Conservation (phyloP, 1,140 invertebrate species). For the Diorhabda carinulata region DNA sequence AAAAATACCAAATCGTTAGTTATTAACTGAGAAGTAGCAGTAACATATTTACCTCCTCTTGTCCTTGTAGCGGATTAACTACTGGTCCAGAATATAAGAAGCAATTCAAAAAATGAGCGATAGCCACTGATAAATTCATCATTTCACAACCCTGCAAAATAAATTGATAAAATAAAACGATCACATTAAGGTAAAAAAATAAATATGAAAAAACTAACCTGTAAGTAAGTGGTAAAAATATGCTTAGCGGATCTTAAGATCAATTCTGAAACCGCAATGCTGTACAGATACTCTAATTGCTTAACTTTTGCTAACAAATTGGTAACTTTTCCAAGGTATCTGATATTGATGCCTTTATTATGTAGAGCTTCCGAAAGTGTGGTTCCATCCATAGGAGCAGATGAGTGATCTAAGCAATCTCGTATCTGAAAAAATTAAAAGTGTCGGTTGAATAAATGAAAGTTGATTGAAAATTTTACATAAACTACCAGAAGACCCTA, state of each 20-base stretch:
- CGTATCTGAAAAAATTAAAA: conserved; percentile 61
- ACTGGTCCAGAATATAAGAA: conserved; percentile 72
- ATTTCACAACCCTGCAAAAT: conserved; percentile 68
- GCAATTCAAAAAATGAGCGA: conserved; percentile 95
- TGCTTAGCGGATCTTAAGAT: conserved; percentile 88
- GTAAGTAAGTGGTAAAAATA: conserved; percentile 87
- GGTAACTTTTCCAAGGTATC: conserved; percentile 90
- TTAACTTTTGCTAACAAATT: conserved; percentile 73
- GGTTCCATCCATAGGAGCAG: conserved; percentile 90
- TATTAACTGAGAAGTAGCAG: neutral
- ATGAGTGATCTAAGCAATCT: conserved; percentile 87
- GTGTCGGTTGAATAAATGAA: no score
- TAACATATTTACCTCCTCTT: conserved; percentile 60
- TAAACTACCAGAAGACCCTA: no score
- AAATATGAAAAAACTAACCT: conserved; percentile 51
- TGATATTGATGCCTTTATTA: conserved; percentile 91
- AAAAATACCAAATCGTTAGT: conserved; percentile 34
- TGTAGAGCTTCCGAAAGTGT: conserved; percentile 94
- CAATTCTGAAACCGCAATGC: conserved; percentile 83
- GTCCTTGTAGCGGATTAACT: conserved; percentile 59
- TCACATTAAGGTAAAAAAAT: no score
- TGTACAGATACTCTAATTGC: conserved; percentile 81
- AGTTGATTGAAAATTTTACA: no score
- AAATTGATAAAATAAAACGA: neutral
- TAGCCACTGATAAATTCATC: conserved; percentile 82